Percentiles rank a stretch among this genome's conserved stretches.
Conservation (phyloP, 2,888 invertebrate species). For the Pristionchus japonicus region DNA sequence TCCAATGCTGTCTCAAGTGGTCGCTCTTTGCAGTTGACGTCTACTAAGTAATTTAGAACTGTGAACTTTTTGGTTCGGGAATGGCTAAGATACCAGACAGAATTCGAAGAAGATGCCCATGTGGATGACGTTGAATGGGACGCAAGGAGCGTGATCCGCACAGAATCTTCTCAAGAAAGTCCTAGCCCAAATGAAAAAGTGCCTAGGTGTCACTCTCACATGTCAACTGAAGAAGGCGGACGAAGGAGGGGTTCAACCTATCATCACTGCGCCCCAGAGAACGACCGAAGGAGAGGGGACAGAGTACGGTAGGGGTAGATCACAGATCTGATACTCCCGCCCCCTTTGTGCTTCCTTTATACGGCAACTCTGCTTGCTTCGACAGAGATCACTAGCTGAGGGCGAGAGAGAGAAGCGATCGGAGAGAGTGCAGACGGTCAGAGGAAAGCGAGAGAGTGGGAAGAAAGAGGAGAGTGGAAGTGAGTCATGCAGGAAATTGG, state of each 20-base stretch:
- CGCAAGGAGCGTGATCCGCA: too few relatives aligned
- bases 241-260: background rate
- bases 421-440: background rate
- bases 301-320: slow-evolving; percentile 8
- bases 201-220: background rate
- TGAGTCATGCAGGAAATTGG: background rate
- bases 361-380: background rate
- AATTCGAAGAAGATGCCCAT: too few relatives aligned
- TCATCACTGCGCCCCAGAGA: background rate
- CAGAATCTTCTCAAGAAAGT: too few relatives aligned
- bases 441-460: slow-evolving; percentile 1
- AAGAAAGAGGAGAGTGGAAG: background rate
- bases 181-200: too few relatives aligned
- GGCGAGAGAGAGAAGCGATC: background rate
- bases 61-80: too few relatives aligned
- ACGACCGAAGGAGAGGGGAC: background rate
- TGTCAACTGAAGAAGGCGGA: background rate
- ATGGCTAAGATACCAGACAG: too few relatives aligned
- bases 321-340: background rate
- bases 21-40: too few relatives aligned
- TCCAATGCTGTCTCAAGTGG: too few relatives aligned
- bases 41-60: background rate
- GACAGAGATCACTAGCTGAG: slow-evolving; percentile 33
- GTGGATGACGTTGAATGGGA: too few relatives aligned
- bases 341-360: slow-evolving; percentile 8